Evolutionary conservation across 2,888 invertebrate species (phyloP), one percentile per base, ranked within the genome.

Genomic region (Aelia acuminata): DNA sequence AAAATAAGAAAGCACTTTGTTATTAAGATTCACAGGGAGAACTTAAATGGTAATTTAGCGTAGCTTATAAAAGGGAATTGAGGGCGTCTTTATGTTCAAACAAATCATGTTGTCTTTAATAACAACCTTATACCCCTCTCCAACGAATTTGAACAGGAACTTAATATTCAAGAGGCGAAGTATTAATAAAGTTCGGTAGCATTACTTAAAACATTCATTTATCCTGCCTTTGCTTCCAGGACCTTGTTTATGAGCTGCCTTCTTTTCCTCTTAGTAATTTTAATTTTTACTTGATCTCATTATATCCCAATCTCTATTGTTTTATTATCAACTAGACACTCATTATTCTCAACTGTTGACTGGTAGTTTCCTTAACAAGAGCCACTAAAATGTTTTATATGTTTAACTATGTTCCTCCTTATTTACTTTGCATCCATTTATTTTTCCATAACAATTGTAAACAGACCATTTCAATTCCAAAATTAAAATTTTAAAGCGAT

Each of bases 161-260:
- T 85, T 85, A 85, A 85, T 85, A 85, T 85, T 85, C 85, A 85
- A 49, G 85, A 53, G 31, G 53, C 50, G 85, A 57, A 53, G 85
- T 53, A 85, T 85, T 85, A 85, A 85, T 85, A 85, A 85, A 85
- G 50, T 53, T 85, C 80, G 80, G 80, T 80, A 80, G 80, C 80
- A 70, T 70, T 70, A 70, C 63, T 43, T 80, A 80, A 80, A 80
- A 80, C 80, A 80, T 80, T 80, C 75, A 75, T 75, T 75, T 75
- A 75, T 75, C 75, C 20, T 0, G 39, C 80, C 43, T 80, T 80
- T 80, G 43, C 80, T 47, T 80, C 80, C 80, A 43, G n/a, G 18
- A 3, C 13, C 80, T 80, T 80, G 80, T 80, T 80, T 80, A 80
- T n/a, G 80, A 47, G 13, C 80, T 43, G n/a, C 80, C 43, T 39